These are phyloP conservation scores for Pterocles burchelli DNA, from an alignment of 2,113 vertebrate species.

Conservation along the genomic window DNA sequence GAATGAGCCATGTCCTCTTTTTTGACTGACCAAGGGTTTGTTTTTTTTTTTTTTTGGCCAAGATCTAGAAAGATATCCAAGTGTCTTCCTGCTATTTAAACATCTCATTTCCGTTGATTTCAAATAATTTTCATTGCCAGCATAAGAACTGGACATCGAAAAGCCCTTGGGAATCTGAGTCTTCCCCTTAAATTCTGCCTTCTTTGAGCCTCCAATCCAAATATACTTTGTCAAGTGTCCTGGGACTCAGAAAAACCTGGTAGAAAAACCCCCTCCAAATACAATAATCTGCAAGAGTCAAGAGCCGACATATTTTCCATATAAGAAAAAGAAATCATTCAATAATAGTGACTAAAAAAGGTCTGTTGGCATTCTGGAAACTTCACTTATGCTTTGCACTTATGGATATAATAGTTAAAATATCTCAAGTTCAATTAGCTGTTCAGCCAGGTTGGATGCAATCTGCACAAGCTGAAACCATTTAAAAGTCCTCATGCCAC, in stretches of 20 bases:
- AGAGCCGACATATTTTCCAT: not conserved
- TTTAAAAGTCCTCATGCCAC: slow-evolving; percentile 31
- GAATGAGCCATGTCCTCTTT: not conserved
- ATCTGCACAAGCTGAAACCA: not conserved
- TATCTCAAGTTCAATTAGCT: not conserved
- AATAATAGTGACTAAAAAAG: not conserved
- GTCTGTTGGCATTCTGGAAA: not conserved
- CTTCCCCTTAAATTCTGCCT: not conserved
- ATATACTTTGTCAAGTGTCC: not conserved
- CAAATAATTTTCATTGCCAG: not conserved
- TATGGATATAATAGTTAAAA: not conserved
- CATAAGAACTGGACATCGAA: not conserved
- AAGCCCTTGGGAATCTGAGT: not conserved
- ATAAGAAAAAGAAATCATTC: not conserved
- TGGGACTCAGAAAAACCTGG: not conserved
- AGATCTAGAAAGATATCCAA: not conserved
- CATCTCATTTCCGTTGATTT: not conserved
- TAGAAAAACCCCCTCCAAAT: not conserved
- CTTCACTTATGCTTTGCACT: not conserved
- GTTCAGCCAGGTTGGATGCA: not conserved
- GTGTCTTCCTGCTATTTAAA: not conserved
- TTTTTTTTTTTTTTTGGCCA: not conserved
- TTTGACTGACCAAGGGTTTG: not conserved
- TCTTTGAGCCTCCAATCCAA: not conserved
- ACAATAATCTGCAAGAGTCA: not conserved